These are phyloP conservation scores for Rhinichthys osculus DNA, from an alignment of 2,797 vertebrate species.

Conservation along the genomic window DNA sequence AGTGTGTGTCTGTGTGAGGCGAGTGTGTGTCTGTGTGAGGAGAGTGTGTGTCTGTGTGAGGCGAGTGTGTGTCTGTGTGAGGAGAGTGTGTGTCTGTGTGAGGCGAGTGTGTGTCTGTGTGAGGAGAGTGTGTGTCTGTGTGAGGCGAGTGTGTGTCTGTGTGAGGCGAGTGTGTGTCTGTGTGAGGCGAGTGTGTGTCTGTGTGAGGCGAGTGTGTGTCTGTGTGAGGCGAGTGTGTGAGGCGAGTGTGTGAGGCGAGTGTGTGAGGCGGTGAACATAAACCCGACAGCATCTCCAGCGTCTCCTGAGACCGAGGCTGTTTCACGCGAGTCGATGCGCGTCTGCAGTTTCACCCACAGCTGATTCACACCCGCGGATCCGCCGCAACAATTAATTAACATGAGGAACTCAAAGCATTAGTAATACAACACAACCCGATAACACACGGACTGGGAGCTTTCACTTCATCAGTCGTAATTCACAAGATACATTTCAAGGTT, in stretches of 20 bases:
- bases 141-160: too few relatives aligned
- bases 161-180: too few relatives aligned
- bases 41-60: too few relatives aligned
- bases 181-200: too few relatives aligned
- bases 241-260: not conserved
- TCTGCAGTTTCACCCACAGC: not conserved
- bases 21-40: too few relatives aligned
- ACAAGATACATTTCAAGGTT: not conserved
- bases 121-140: too few relatives aligned
- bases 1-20: too few relatives aligned
- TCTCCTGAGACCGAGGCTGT: not conserved
- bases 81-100: too few relatives aligned
- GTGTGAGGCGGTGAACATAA: not conserved
- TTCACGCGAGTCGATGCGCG: not conserved
- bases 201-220: too few relatives aligned
- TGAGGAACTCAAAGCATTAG: not conserved
- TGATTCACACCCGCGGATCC: not conserved
- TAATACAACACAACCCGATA: constrained; percentile 4
- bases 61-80: too few relatives aligned
- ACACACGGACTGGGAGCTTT: not conserved
- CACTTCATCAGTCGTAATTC: constrained; percentile 2
- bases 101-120: too few relatives aligned
- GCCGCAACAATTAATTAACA: constrained; percentile 12
- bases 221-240: too few relatives aligned
- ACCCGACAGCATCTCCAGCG: not conserved